These are phyloP conservation scores for Holocentrus rufus DNA, from an alignment of 2,797 vertebrate genomes.

Conservation along the genomic window DNA sequence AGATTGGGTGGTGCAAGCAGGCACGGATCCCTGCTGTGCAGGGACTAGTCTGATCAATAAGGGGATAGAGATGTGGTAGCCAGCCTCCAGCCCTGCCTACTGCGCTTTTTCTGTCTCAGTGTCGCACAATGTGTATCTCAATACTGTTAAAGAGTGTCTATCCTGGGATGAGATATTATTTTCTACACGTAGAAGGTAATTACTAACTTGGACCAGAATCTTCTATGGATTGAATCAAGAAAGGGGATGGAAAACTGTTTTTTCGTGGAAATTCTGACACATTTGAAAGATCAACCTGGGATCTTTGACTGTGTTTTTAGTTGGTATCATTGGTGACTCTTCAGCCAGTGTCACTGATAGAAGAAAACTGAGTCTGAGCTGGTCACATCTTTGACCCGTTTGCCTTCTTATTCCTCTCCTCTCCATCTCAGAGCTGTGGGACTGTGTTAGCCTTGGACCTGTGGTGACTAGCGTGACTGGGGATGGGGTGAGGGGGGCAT, in stretches of 20 bases:
- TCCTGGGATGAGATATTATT: neutral
- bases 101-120: neutral
- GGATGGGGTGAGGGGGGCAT: too few species aligned
- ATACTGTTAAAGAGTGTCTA: too few species aligned
- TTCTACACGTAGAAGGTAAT: slow-evolving; percentile 15
- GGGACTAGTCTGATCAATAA: slow-evolving; percentile 15
- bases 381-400: neutral
- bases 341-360: neutral
- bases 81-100: neutral
- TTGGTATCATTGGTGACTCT: neutral
- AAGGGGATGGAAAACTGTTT: neutral
- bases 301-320: slow-evolving; percentile 11
- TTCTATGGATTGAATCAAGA: slow-evolving; percentile 18
- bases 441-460: slow-evolving; percentile 25
- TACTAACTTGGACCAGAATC: neutral
- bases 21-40: slow-evolving; percentile 18
- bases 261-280: neutral
- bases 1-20: slow-evolving; percentile 34
- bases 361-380: neutral
- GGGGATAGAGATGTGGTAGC: neutral
- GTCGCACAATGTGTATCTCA: too few species aligned
- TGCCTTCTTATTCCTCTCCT: slow-evolving; percentile 13
- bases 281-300: slow-evolving; percentile 11
- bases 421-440: slow-evolving; percentile 7
- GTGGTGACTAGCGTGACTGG: slow-evolving; percentile 9